Conservation (phyloP, 2,113 vertebrate species). For the Acinonyx jubatus region DNA sequence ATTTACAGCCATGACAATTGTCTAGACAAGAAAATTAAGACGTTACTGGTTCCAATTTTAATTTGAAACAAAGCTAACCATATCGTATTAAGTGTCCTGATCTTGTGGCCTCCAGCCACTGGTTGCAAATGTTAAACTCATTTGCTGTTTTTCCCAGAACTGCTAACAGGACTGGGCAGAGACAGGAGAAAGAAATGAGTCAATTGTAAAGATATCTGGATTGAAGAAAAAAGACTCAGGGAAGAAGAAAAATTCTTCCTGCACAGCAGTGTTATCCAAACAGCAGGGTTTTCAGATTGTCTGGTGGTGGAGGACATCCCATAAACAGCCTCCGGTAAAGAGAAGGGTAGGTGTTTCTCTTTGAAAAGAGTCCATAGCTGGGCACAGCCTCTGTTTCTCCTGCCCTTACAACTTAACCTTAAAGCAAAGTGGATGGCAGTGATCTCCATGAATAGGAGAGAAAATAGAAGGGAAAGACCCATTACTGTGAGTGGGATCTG, state of each 20-base stretch:
- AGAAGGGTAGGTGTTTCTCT: not conserved
- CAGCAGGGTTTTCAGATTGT: not conserved
- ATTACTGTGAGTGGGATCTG: not conserved
- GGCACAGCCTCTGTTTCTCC: not conserved
- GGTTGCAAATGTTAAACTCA: constrained; percentile 63
- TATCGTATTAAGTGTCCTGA: constrained; percentile 54
- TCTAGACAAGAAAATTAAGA: constrained; percentile 77
- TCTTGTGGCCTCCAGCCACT: constrained; percentile 50
- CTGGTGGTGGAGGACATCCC: not conserved
- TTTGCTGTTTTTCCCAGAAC: constrained; percentile 35
- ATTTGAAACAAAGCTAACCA: constrained; percentile 64
- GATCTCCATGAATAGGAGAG: not conserved
- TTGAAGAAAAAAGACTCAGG: not conserved
- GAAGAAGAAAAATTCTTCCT: not conserved
- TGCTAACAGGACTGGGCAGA: not conserved
- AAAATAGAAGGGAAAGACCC: not conserved
- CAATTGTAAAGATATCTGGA: constrained; percentile 11
- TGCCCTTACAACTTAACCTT: not conserved
- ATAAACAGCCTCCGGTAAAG: not conserved
- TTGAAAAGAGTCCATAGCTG: not conserved
- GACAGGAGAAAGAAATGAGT: not conserved
- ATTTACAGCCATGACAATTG: constrained; percentile 71
- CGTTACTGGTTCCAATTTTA: constrained; percentile 64
- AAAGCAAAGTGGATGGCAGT: not conserved
- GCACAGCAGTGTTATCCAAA: not conserved